Conservation (phyloP, 2,797 vertebrate species). For the Falco biarmicus region DNA sequence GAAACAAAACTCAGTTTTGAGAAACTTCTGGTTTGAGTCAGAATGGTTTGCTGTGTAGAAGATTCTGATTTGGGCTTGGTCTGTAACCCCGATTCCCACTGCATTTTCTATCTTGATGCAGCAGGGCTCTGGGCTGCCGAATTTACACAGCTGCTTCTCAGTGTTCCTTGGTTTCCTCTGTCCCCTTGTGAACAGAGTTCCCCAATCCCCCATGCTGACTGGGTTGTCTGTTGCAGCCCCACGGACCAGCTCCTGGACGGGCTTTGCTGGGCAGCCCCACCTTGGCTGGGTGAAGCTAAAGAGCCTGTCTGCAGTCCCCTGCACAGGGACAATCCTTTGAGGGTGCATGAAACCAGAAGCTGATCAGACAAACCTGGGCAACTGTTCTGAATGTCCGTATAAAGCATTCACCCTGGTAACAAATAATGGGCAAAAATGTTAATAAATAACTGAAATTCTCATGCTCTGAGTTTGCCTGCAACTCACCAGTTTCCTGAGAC, state of each 20-base stretch:
- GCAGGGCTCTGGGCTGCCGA: not conserved
- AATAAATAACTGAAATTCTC: not conserved
- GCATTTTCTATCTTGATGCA: not conserved
- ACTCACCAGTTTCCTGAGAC: not conserved
- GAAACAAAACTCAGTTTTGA: not conserved
- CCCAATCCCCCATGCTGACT: rapidly evolving
- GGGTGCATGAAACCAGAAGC: not conserved
- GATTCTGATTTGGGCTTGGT: not conserved
- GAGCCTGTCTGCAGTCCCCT: not conserved
- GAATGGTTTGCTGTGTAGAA: not conserved
- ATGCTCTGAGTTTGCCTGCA: not conserved
- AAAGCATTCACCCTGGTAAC: not conserved
- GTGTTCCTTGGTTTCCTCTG: not conserved
- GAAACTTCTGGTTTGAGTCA: not conserved
- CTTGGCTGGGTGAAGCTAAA: not conserved
- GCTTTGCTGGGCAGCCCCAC: not conserved
- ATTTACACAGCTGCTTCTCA: not conserved
- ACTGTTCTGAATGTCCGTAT: not conserved
- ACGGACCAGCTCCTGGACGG: not conserved
- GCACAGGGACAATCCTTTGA: rapidly evolving
- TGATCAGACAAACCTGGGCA: not conserved
- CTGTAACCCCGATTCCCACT: rapidly evolving
- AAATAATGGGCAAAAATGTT: not conserved
- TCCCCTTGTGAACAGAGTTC: not conserved
- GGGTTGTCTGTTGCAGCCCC: not conserved